Base-by-base conservation (phyloP, 2,797 vertebrate genomes). In the Rousettus madagascariensis region DNA sequence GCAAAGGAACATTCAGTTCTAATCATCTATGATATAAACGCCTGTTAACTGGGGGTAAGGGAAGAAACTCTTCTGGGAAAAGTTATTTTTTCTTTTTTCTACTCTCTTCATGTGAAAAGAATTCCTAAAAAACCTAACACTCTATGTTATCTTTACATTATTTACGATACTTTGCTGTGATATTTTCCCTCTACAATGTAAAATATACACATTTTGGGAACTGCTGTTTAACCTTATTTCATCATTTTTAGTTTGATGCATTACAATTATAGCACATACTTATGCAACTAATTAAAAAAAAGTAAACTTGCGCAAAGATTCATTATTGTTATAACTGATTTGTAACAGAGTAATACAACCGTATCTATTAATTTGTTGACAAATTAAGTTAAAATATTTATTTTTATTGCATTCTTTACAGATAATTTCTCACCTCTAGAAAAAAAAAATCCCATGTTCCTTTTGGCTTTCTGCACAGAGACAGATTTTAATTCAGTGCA, bases 311-410 rank as follows among this genome's bases (percentile, higher is more conserved):
- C 96, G 97, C 97, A 96, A 98, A 98, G 96, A 98, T 98, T 98
- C 97, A 98, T 98, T 98, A 98, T 98, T 98, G 95, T 86, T 97
- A 92, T 98, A 98, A 98, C 98, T 98, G 97, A 98, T 98, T 98
- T 98, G 95, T 98, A 98, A 75, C 86, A 88, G 92, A 96, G 59
- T 95, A 97, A 98, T 98, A 96, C 90, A 96, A 93, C 66, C 95
- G 96, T 95, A 98, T 98, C 96, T 97, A 97, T 98, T 98, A 97
- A 84, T 97, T 90, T 98, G 97, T 98, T 97, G 97, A 98, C 98
- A 98, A 98, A 98, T 98, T 98, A 98, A 98, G 96, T 97, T 98
- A 97, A 98, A 98, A 97, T 97, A 96, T 96, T 97, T 97, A 97
- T 93, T 98, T 98, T 97, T 98, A 97, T 97, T 97, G 36, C 86